Evolutionary conservation across 2,888 invertebrate species (phyloP), one percentile per base, ranked within the genome.

Genomic region (Tyria jacobaeae): DNA sequence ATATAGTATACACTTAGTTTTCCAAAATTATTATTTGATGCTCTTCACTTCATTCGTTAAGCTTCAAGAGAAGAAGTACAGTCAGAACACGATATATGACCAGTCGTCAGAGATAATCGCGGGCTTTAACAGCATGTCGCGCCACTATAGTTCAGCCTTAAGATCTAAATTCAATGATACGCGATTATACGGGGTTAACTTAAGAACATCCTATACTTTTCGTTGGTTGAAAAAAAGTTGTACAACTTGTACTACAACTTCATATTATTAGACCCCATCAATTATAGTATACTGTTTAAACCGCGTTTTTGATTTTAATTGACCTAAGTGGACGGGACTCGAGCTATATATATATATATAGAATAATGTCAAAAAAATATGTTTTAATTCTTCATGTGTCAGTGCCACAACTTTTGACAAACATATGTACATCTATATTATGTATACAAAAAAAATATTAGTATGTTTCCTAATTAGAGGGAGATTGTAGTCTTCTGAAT

Each of bases 21-120:
- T n/a, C n/a, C n/a, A n/a, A n/a, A n/a, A n/a, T n/a, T n/a, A n/a
- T n/a, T n/a, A n/a, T n/a, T n/a, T n/a, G n/a, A n/a, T n/a, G n/a
- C n/a, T n/a, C n/a, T n/a, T n/a, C n/a, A n/a, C n/a, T n/a, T n/a
- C n/a, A n/a, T n/a, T n/a, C n/a, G n/a, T n/a, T n/a, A n/a, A n/a
- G n/a, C n/a, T n/a, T n/a, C 91, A 90, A 73, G 93, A 93, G 66
- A 91, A 90, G 81, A 90, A 90, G 52, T 90, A 88, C 74, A 67
- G 68, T 0, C 80, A 80, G 35, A 83, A 75, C 72, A 86, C 88
- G 1, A 91, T 93, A 51, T 93, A 95, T 85, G 95, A 95, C 1
- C 94, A 94, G 74, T 95, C 95, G 0, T 89, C 94, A 21, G 94
- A 94, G 76, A 82, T 89, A 25, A 81, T 84, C 15, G 82, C 82